Percentiles rank a stretch among this genome's conserved stretches.
Evolutionary conservation across 2,888 invertebrate genomes (phyloP).

Genomic region (Ophraella communa): DNA sequence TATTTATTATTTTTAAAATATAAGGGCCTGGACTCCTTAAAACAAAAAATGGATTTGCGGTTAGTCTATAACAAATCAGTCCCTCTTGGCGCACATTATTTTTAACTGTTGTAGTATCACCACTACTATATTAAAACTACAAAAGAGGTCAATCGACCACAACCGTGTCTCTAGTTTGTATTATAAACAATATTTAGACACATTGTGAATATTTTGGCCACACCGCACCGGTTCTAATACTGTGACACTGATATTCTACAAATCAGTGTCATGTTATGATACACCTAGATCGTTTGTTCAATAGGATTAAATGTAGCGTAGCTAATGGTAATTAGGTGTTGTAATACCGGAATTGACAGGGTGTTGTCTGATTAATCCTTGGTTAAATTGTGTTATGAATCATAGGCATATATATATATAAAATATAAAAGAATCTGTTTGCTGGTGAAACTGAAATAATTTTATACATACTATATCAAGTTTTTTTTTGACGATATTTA

Average conservation of each 20-base stretch:
- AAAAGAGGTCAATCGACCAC: constrained; percentile 20
- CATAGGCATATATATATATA: background rate
- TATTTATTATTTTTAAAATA: too few species aligned
- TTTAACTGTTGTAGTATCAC: too few species aligned
- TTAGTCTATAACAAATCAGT: too few species aligned
- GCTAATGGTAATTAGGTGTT: constrained; percentile 7
- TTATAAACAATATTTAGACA: constrained; percentile 3
- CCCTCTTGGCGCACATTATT: too few species aligned
- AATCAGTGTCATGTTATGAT: constrained; percentile 19
- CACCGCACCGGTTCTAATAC: background rate
- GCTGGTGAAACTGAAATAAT: background rate
- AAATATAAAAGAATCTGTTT: background rate
- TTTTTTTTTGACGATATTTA: too few species aligned
- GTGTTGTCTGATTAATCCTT: background rate
- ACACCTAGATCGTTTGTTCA: constrained; percentile 16
- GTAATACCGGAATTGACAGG: constrained; percentile 4
- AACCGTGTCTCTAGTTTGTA: constrained; percentile 3
- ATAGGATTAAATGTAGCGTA: constrained; percentile 12
- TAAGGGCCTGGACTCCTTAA: too few species aligned
- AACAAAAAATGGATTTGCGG: too few species aligned
- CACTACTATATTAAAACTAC: background rate
- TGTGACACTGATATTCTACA: constrained; percentile 18
- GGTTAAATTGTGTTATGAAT: background rate
- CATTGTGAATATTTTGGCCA: constrained; percentile 11
- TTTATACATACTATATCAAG: background rate